Conservation (phyloP, 2,113 vertebrate genomes). For the Neotoma lepida region DNA sequence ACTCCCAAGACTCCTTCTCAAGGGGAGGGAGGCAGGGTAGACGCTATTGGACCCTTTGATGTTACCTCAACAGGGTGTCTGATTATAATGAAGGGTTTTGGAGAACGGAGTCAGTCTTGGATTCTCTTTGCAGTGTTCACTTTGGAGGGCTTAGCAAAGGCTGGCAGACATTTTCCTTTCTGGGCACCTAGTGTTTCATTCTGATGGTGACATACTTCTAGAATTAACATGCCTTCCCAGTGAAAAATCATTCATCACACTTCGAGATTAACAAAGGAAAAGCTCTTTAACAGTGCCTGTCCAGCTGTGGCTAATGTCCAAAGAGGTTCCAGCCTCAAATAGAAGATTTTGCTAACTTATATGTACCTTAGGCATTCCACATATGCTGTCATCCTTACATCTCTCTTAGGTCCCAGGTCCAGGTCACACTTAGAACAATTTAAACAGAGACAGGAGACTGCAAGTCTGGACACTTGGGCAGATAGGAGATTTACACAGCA, state of each 20-base stretch:
- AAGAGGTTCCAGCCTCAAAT: background rate
- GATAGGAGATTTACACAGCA: background rate
- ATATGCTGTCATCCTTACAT: background rate
- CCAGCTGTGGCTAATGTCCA: background rate
- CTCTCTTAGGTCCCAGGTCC: background rate
- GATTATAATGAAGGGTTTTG: background rate
- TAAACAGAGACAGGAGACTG: background rate
- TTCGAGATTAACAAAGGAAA: background rate
- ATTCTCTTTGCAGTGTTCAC: too few relatives aligned
- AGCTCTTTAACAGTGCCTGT: background rate
- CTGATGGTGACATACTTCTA: background rate
- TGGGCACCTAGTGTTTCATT: background rate
- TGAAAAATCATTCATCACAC: background rate
- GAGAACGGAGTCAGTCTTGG: background rate
- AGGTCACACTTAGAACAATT: background rate
- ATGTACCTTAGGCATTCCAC: background rate
- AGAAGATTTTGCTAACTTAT: background rate
- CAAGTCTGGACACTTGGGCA: background rate
- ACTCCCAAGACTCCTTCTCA: too few relatives aligned
- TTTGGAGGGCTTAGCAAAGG: background rate
- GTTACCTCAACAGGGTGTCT: fast-evolving
- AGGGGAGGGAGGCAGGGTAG: too few relatives aligned
- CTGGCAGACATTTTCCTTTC: background rate
- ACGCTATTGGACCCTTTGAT: fast-evolving
- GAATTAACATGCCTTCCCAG: background rate